A percentile compares a stretch with the other conserved stretches of the same genome.
Conservation (phyloP, 2,797 vertebrate species). For the Oryzias dopingdopingensis region DNA sequence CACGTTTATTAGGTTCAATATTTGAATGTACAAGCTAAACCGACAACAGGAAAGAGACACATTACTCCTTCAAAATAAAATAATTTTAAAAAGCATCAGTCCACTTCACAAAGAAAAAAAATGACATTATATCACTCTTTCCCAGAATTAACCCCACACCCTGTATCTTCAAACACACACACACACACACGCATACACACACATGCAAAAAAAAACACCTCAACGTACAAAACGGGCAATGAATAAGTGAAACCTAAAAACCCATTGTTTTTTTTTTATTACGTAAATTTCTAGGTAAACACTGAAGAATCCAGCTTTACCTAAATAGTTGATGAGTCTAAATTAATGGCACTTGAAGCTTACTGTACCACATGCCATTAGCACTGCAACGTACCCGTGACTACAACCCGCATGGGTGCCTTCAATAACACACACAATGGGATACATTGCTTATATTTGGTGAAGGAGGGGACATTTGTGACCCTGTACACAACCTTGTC, state of each 20-base stretch:
- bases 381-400: constrained; percentile 27
- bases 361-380: constrained; percentile 32
- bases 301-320: constrained; percentile 26
- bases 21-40: constrained; percentile 85
- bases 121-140: constrained; percentile 74
- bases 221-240: constrained; percentile 24
- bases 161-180: constrained; percentile 20
- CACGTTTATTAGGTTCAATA: constrained; percentile 82
- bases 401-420: constrained; percentile 17
- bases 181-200: constrained; percentile 41
- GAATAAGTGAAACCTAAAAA: constrained; percentile 11
- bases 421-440: constrained; percentile 15
- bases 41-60: constrained; percentile 82
- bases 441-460: constrained; percentile 42
- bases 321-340: constrained; percentile 44
- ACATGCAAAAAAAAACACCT: constrained; percentile 23
- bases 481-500: constrained; percentile 42
- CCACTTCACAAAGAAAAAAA: constrained; percentile 79
- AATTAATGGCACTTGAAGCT: constrained; percentile 57
- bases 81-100: constrained; percentile 79
- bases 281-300: constrained; percentile 25
- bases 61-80: constrained; percentile 72
- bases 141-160: constrained; percentile 67
- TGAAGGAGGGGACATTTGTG: constrained; percentile 21
- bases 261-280: constrained; percentile 23